Evolutionary conservation across 2,113 vertebrate species (phyloP).

Genomic region (Globicephala melas): DNA sequence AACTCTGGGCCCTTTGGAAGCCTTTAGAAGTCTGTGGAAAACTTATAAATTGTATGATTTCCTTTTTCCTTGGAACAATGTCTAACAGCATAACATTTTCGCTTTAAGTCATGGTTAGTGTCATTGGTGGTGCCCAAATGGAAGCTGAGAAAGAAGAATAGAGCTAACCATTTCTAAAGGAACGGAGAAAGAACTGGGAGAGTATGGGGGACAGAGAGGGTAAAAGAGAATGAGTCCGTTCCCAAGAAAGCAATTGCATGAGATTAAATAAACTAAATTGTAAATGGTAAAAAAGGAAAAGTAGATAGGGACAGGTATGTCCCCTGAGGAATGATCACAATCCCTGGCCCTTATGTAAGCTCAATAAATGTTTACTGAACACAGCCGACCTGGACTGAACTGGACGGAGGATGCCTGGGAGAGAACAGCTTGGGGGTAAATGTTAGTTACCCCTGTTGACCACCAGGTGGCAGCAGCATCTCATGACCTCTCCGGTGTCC

Average conservation of each 20-base stretch:
- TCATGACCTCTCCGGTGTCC: slow-evolving; percentile 16
- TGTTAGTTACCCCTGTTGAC: background rate
- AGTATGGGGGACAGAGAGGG: rapidly evolving
- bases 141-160: background rate
- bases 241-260: background rate
- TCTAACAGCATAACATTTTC: background rate
- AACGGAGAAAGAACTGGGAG: background rate
- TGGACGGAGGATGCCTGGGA: background rate
- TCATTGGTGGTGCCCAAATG: background rate
- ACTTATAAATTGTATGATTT: background rate
- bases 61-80: background rate
- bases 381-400: background rate
- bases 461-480: slow-evolving; percentile 65
- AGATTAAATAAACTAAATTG: background rate
- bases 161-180: background rate
- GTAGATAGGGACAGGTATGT: background rate
- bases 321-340: background rate
- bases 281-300: background rate
- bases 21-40: background rate
- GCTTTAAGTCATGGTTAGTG: background rate
- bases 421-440: background rate
- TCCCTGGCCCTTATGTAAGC: background rate
- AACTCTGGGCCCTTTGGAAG: background rate
- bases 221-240: background rate
- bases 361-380: background rate